phyloP scores from a whole-genome alignment of 2,113 vertebrate species.

The Pteropus alecto region DNA sequence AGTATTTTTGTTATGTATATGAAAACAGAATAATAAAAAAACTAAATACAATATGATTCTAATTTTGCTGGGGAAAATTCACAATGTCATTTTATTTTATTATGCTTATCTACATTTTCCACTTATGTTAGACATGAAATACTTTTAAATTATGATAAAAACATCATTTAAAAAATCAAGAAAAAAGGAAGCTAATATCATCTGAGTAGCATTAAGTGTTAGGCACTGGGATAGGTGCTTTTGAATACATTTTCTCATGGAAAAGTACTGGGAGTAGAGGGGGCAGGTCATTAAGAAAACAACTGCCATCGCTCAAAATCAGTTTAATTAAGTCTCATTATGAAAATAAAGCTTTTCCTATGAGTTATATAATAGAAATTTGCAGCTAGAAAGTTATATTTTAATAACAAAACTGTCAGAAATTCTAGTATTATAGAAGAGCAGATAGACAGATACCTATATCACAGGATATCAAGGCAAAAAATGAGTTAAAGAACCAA shows the following conservation, averaged over 20 bases:
- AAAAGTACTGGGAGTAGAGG: background rate
- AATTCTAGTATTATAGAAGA: background rate
- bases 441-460: background rate
- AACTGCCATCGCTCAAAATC: background rate
- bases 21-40: constrained; percentile 19
- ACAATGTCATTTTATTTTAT: background rate
- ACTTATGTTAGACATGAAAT: background rate
- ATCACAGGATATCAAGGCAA: background rate
- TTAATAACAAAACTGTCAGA: background rate
- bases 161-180: constrained; percentile 17
- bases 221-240: background rate
- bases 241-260: background rate
- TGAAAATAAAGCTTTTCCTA: constrained; percentile 35
- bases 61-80: constrained; percentile 6
- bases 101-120: constrained; percentile 1
- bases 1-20: background rate
- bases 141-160: constrained; percentile 24
- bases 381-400: background rate
- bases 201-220: background rate
- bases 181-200: constrained; percentile 5
- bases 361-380: background rate
- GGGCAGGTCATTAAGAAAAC: background rate
- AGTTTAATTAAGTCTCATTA: constrained; percentile 7
- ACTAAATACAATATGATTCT: background rate
- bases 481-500: constrained; percentile 3